Evolutionary conservation across 2,797 vertebrate genomes (phyloP), one percentile per base, ranked within the genome.

Genomic region (Periparus ater): DNA sequence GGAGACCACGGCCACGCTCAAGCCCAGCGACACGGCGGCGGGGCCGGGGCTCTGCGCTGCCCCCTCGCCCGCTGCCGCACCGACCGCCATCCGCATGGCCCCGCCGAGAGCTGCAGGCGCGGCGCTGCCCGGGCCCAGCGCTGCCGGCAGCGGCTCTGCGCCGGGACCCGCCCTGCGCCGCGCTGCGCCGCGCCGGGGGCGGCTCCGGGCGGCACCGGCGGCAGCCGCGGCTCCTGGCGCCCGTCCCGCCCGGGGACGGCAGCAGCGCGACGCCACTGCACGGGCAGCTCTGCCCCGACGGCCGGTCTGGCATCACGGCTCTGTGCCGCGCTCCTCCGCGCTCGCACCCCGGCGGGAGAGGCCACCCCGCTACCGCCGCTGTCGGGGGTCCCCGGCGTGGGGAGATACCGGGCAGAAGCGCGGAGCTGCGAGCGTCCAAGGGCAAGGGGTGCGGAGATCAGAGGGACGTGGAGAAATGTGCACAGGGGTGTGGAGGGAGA

Each of bases 1-100:
- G 40, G 99, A 99, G 38, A 98, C 96, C 13, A 99, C 98, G 7
- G 99, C 98, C 94, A 99, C 98, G 63, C 97, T 96, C 92, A 99
- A 96, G 71, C 99, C 99, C 58, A 97, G 88, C 11, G 97, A 98
- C 51, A 98, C 97, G 8, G 98, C 97, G 38, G 97, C 98, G 29
- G 98, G 74, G 93, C 89, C 79, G 95, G 97, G 97, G 95, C 93
- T 97, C 88, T 90, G 91, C 36, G 97, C 89, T 71, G 94, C 95
- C 94, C 97, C 95, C 14, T 95, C 88, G 38, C 91, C 92, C 74
- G 92, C 96, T 75, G 97, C 95, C 82, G 96, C 95, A 63, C 96
- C 95, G 7, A 95, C 75, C 42, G 94, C 96, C 79, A 93, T 84
- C 68, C 94, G 88, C 97, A 96, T 97, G 60, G 84, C 81, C 54